phyloP scores from a whole-genome alignment of 2,797 vertebrate genomes.

The Petrocephalus schoutedeni region DNA sequence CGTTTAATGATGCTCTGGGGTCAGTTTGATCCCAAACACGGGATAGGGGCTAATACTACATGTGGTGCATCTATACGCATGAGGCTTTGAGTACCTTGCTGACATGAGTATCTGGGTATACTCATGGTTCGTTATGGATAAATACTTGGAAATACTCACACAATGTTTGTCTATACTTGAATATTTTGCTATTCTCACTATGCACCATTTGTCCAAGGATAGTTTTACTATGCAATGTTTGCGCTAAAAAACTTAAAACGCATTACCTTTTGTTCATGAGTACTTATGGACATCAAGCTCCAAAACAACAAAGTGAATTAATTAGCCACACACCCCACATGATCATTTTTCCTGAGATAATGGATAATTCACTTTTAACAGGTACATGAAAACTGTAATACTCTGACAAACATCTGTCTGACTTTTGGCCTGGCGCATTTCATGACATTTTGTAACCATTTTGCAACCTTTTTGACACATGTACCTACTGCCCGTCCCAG shows the following conservation, averaged over 20 bases:
- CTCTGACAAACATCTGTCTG: not conserved
- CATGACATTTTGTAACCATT: not conserved
- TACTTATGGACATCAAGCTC: not conserved
- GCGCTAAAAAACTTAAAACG: not conserved
- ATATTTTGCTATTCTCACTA: not conserved
- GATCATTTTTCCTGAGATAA: not conserved
- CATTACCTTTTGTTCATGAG: not conserved
- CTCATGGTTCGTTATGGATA: not conserved
- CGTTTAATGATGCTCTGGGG: no score
- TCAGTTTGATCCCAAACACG: no score
- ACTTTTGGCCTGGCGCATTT: not conserved
- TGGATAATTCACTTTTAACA: not conserved
- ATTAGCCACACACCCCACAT: not conserved
- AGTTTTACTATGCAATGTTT: not conserved
- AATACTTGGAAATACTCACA: not conserved
- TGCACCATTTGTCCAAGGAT: not conserved
- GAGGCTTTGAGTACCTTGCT: not conserved
- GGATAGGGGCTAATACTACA: no score
- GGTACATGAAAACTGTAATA: not conserved
- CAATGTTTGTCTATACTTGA: not conserved
- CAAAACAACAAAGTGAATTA: not conserved
- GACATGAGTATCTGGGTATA: not conserved
- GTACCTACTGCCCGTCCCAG: not conserved
- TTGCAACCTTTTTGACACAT: not conserved
- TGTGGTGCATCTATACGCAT: not conserved